Evolutionary conservation across 2,888 invertebrate genomes (phyloP).

Genomic region (Rhaphigaster nebulosa): DNA sequence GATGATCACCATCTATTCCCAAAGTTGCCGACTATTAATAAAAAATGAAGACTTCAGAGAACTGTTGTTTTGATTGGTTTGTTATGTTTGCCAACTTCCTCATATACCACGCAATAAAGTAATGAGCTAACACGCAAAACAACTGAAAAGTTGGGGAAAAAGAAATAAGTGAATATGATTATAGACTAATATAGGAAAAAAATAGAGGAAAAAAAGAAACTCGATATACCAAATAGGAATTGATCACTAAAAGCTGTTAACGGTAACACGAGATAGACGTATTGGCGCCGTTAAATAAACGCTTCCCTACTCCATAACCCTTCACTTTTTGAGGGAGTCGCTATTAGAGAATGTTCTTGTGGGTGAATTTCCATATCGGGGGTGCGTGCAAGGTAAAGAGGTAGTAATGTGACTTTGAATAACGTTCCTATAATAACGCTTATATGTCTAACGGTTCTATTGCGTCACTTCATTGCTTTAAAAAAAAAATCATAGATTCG

Average conservation of each 20-base stretch:
- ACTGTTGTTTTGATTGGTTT: neutral
- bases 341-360: neutral
- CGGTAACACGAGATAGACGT: neutral
- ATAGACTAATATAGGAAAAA: neutral
- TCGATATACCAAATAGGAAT: neutral
- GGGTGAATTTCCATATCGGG: neutral
- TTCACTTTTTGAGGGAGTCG: neutral
- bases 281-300: conserved; percentile 5
- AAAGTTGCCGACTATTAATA: neutral
- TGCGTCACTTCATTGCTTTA: no score
- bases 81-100: neutral
- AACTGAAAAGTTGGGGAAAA: neutral
- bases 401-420: neutral
- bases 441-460: no score
- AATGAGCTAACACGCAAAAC: neutral
- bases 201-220: neutral
- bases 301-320: neutral
- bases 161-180: neutral
- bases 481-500: no score
- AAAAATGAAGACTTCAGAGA: neutral
- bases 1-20: neutral
- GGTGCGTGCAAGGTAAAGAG: neutral
- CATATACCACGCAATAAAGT: neutral
- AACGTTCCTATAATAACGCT: neutral
- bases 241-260: conserved; percentile 22